These are phyloP conservation scores for Pimpla rufipes DNA, from an alignment of 2,888 invertebrate genomes.

Conservation along the genomic window DNA sequence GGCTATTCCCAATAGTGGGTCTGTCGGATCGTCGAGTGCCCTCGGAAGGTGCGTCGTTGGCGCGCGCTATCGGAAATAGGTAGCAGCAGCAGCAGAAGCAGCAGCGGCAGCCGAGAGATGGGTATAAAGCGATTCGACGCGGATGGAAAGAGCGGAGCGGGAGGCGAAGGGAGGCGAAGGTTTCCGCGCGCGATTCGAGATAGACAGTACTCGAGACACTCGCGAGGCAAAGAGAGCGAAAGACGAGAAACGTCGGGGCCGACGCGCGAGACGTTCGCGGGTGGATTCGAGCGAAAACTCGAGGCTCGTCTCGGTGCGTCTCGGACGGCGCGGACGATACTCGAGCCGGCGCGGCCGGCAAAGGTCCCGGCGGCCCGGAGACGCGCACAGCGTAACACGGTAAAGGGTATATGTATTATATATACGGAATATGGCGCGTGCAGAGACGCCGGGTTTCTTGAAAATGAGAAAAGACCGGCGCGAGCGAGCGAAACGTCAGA, in stretches of 20 bases:
- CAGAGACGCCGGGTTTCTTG: constrained; percentile 2
- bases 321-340: constrained; percentile 37
- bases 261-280: constrained; percentile 56
- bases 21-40: constrained; percentile 56
- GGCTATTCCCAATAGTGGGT: constrained; percentile 57
- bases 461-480: constrained; percentile 25
- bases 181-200: constrained; percentile 35
- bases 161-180: constrained; percentile 62
- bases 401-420: neutral
- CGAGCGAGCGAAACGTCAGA: constrained; percentile 22
- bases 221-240: constrained; percentile 32
- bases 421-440: neutral
- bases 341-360: constrained; percentile 31
- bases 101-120: constrained; percentile 59
- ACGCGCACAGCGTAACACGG: neutral
- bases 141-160: constrained; percentile 46
- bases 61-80: constrained; percentile 54
- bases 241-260: constrained; percentile 67
- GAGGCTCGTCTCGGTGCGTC: constrained; percentile 27
- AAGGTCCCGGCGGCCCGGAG: neutral
- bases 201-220: constrained; percentile 62
- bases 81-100: neutral
- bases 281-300: constrained; percentile 59
- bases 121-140: constrained; percentile 70
- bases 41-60: constrained; percentile 60